These are phyloP conservation scores for Paelopatides confundens DNA, from an alignment of 53 echinoderm and acorn worm species.

Conservation along the genomic window DNA sequence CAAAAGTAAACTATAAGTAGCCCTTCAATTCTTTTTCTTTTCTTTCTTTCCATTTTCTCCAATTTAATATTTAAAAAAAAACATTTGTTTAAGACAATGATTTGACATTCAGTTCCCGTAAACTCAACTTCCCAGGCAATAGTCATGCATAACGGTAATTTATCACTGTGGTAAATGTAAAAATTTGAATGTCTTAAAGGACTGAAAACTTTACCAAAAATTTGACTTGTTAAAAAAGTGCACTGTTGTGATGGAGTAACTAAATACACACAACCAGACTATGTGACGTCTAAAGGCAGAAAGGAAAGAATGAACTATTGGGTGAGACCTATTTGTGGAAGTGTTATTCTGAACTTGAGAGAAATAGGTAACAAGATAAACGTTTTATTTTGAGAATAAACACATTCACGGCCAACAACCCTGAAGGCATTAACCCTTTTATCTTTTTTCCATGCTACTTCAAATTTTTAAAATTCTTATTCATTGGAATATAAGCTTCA, in stretches of 20 bases:
- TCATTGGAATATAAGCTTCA: too few relatives aligned
- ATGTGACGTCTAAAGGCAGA: neutral
- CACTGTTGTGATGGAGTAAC: neutral
- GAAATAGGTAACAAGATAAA: neutral
- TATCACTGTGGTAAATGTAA: too few relatives aligned
- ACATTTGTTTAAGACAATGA: too few relatives aligned
- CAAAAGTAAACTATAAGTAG: neutral
- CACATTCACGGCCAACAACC: conserved; percentile 9
- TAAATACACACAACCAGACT: neutral
- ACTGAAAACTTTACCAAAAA: too few relatives aligned
- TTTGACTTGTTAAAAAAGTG: neutral
- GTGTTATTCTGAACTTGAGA: conserved; percentile 36
- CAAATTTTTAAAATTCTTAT: neutral
- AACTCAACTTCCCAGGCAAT: too few relatives aligned
- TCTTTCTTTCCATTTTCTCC: too few relatives aligned
- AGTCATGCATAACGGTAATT: too few relatives aligned
- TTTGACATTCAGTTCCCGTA: too few relatives aligned
- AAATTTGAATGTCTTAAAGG: too few relatives aligned
- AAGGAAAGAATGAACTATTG: neutral
- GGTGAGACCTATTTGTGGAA: neutral
- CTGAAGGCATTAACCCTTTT: conserved; percentile 9
- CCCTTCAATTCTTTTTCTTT: too few relatives aligned
- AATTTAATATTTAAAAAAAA: too few relatives aligned
- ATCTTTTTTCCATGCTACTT: neutral
- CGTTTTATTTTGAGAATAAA: conserved; percentile 26